Evolutionary conservation across 2,797 vertebrate species (phyloP), one percentile per base, ranked within the genome.

Genomic region (Pseudomugil tenellus): DNA sequence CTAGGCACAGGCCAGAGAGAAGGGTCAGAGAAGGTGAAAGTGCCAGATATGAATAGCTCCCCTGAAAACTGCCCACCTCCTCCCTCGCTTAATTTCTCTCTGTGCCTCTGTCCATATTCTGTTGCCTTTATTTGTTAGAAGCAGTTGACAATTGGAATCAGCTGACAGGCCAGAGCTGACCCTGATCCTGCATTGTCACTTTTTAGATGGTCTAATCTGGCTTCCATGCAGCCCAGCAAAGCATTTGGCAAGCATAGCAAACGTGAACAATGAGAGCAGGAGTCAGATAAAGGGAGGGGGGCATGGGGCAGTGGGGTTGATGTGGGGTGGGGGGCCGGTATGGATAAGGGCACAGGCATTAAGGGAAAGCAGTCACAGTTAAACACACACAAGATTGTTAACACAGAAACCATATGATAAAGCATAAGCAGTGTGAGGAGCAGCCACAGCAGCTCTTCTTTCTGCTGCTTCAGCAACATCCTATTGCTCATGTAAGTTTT

Each of bases 141-240:
- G 89, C 85, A 83, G 75, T 92, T 84, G 82, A 86, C 91, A 93
- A 84, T 91, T 79, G 85, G 93, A 92, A 94, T 92, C 89, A 65
- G 81, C 93, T 96, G 92, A 94, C 86, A 67, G 85, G 91, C 84
- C 55, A 88, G 56, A 87, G 89, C 61, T 82, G 84, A 77, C 84
- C 91, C 91, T 91, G 87, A 88, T 89, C 93, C 92, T 92, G 92
- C 93, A 94, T 95, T 95, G 91, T 95, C 88, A 92, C 92, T 94
- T 94, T 91, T 95, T 91, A 29, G 87, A 85, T 93, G 90, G 82
- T 85, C 92, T 92, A 94, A 94, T 95, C 90, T 94, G 91, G 91
- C 88, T 51, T 89, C 93, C 92, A 82, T 92, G 93, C 90, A 74
- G 92, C 77, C 77, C 84, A 84, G 91, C 67, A 89, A 94, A 93